Evolutionary conservation across 2,113 vertebrate genomes (phyloP).

Genomic region (Poicephalus meyeri): DNA sequence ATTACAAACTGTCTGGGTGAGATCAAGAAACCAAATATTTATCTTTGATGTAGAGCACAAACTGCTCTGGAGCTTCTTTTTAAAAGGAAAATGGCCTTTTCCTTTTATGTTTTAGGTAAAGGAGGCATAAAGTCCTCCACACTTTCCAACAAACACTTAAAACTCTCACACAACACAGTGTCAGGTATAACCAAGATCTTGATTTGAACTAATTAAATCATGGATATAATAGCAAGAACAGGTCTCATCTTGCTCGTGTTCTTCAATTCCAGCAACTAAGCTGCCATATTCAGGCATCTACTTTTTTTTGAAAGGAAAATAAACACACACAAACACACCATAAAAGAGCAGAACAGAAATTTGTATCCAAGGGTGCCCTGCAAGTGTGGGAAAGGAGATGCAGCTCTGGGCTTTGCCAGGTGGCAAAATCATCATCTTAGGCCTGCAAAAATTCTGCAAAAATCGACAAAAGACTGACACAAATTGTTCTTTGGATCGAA

Average conservation of each 20-base stretch:
- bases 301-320: neutral
- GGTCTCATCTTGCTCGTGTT: neutral
- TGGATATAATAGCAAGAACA: neutral
- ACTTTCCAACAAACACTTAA: neutral
- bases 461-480: neutral
- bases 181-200: neutral
- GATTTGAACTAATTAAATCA: slow-evolving; percentile 27
- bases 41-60: neutral
- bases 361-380: neutral
- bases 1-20: slow-evolving; percentile 11
- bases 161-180: neutral
- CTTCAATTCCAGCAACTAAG: neutral
- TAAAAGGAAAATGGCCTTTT: neutral
- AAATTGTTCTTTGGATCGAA: no score
- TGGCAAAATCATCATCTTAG: neutral
- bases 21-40: neutral
- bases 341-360: neutral
- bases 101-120: neutral
- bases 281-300: neutral
- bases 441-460: neutral
- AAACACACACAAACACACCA: neutral
- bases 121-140: neutral
- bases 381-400: neutral
- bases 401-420: neutral
- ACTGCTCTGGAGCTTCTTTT: neutral